phyloP scores from a whole-genome alignment of 2,797 vertebrate genomes.

The Rhincodon typus region DNA sequence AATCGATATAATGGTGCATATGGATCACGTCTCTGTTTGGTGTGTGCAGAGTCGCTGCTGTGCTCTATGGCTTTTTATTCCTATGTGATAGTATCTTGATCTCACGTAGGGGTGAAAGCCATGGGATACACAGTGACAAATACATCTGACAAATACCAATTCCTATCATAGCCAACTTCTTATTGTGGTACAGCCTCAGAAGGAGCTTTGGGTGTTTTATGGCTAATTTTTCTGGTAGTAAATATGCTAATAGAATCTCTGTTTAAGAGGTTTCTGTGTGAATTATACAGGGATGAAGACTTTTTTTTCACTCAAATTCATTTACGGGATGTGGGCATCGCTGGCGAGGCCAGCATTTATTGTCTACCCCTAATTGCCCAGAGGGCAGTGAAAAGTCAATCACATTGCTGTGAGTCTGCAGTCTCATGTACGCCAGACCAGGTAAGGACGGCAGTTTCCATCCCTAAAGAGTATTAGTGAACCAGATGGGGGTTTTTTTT shows the following conservation, averaged over 20 bases:
- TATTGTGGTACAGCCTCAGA: neutral
- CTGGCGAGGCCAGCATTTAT: no score
- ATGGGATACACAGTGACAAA: constrained; percentile 89
- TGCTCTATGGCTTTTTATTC: constrained; percentile 99
- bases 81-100: constrained; percentile 96
- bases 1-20: neutral
- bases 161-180: neutral
- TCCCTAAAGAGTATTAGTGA: no score
- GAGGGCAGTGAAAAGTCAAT: no score
- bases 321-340: no score
- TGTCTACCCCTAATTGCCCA: no score
- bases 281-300: no score
- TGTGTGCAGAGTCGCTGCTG: constrained; percentile 67
- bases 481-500: no score
- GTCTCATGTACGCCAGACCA: no score
- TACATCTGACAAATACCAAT: constrained; percentile 54
- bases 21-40: neutral
- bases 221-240: neutral
- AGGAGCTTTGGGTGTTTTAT: neutral
- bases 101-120: constrained; percentile 99
- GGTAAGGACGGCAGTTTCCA: no score
- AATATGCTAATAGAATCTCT: no score
- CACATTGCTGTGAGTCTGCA: no score
- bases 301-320: no score
- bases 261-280: neutral